These are phyloP conservation scores for Petrocephalus sullivani DNA, from an alignment of 2,797 vertebrate species.

Conservation along the genomic window DNA sequence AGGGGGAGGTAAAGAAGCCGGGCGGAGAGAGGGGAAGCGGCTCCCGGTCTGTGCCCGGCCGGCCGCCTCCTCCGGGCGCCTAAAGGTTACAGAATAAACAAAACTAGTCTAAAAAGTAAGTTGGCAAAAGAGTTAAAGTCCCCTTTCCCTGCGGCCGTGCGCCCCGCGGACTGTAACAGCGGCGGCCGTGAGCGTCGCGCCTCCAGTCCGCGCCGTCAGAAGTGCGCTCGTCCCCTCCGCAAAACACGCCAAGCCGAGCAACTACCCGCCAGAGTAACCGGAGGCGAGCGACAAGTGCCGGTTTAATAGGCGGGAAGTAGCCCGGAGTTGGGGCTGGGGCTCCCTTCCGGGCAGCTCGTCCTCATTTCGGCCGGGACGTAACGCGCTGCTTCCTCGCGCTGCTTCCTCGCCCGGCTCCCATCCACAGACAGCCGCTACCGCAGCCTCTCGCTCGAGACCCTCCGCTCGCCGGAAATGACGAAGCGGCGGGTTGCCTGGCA, in stretches of 20 bases:
- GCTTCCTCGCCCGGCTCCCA: constrained; percentile 14
- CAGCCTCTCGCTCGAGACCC: constrained; percentile 32
- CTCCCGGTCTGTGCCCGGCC: not conserved
- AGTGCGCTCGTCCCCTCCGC: constrained; percentile 8
- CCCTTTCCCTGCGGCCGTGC: not conserved
- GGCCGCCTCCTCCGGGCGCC: not conserved
- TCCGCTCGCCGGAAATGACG: constrained; percentile 62
- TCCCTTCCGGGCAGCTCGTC: not conserved
- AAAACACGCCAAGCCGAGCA: not conserved
- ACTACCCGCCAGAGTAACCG: not conserved
- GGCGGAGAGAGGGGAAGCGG: not conserved
- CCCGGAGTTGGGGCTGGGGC: not conserved
- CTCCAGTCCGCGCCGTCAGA: not conserved
- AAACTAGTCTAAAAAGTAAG: not conserved
- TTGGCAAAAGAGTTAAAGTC: not conserved
- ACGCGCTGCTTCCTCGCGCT: not conserved
- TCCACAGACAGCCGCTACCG: constrained; percentile 27
- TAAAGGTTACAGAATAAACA: not conserved
- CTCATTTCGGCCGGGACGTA: not conserved
- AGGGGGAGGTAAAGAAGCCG: not conserved
- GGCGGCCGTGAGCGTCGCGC: not conserved
- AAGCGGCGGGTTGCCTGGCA: constrained; percentile 40
- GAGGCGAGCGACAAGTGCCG: not conserved
- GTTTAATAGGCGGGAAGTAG: not conserved
- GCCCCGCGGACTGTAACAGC: not conserved